Evolutionary conservation across 2,113 vertebrate genomes (phyloP).

Genomic region (Entosphenus tridentatus): DNA sequence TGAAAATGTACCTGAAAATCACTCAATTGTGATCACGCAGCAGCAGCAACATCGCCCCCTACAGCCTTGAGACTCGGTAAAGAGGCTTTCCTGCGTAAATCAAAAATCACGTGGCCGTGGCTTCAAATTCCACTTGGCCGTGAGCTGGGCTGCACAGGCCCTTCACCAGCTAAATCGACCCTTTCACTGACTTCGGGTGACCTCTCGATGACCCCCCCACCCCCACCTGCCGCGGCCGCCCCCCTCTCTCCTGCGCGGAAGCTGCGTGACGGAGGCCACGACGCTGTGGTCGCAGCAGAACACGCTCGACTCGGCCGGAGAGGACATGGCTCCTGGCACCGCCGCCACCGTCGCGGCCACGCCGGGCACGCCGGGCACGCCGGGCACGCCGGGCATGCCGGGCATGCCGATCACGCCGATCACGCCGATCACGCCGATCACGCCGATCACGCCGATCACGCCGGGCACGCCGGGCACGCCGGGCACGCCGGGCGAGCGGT

Average conservation of each 20-base stretch:
- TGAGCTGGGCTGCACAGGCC: too few species aligned
- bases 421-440: not conserved
- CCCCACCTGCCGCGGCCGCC: not conserved
- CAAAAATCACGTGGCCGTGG: too few species aligned
- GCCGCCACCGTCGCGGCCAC: slow-evolving; percentile 5
- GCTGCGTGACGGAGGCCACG: slow-evolving; percentile 86
- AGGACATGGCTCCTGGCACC: slow-evolving; percentile 67
- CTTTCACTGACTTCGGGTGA: not conserved
- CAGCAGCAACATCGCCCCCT: too few species aligned
- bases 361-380: too few species aligned
- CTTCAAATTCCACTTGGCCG: too few species aligned
- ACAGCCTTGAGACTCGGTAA: too few species aligned
- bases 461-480: too few species aligned
- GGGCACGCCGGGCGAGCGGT: not conserved
- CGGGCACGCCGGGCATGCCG: not conserved
- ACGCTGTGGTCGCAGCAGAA: slow-evolving; percentile 88
- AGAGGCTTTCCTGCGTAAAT: too few species aligned
- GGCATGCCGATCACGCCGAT: not conserved
- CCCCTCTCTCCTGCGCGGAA: slow-evolving; percentile 19
- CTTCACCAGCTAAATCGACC: too few species aligned
- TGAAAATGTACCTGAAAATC: too few species aligned
- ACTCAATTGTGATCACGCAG: too few species aligned
- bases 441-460: too few species aligned
- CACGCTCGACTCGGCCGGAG: slow-evolving; percentile 82
- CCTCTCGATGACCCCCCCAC: not conserved